These are phyloP conservation scores for Eptatretus atami DNA, from an alignment of 2,797 vertebrate genomes.

Conservation along the genomic window DNA sequence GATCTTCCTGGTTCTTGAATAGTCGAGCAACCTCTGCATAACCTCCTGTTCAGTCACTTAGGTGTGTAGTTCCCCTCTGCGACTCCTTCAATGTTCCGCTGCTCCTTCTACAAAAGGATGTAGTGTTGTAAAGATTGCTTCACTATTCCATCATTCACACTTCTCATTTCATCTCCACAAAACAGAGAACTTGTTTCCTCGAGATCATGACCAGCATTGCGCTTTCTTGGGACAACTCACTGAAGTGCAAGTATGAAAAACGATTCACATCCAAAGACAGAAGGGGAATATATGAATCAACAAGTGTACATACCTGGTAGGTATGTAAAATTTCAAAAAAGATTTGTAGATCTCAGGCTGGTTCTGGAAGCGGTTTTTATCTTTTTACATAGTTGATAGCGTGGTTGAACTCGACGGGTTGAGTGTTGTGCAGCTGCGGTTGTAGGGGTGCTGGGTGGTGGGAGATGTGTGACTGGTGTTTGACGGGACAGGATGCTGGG, in stretches of 20 bases:
- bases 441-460: conserved; percentile 57
- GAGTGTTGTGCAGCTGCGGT: conserved; percentile 80
- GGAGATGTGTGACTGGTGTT: conserved; percentile 32
- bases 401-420: conserved; percentile 92
- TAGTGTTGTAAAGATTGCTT: not conserved
- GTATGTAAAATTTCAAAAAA: conserved; percentile 90
- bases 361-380: conserved; percentile 97
- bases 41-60: conserved; percentile 83
- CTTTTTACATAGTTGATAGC: conserved; percentile 99
- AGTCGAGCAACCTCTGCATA: conserved; percentile 85
- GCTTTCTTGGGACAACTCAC: not conserved
- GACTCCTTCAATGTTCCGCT: conserved; percentile 94
- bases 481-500: conserved; percentile 28
- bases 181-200: not conserved
- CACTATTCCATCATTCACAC: not conserved
- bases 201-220: not conserved
- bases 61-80: conserved; percentile 81
- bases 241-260: not conserved
- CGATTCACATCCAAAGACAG: not conserved
- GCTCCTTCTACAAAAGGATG: conserved; percentile 38
- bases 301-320: conserved; percentile 32
- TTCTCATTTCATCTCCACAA: not conserved
- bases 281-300: too few species aligned
- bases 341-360: conserved; percentile 97
- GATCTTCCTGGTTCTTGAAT: conserved; percentile 94